Conservation (phyloP, 2,113 vertebrate species). For the Eptatretus burgeri region DNA sequence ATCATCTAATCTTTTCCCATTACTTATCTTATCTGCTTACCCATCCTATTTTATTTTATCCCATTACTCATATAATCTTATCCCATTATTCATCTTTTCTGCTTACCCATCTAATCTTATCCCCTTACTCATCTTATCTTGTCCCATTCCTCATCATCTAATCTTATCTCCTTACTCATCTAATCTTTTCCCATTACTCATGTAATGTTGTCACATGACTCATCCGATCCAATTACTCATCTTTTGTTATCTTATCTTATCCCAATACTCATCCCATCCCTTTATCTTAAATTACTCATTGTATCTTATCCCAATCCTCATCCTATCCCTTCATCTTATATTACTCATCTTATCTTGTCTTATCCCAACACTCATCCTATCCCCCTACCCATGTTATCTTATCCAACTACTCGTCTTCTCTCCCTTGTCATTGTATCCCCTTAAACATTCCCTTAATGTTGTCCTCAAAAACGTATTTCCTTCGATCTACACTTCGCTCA, state of each 20-base stretch:
- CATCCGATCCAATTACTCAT: background rate
- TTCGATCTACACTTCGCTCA: background rate
- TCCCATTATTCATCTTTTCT: background rate
- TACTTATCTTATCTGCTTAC: background rate
- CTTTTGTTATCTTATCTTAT: too few species aligned
- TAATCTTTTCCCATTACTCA: background rate
- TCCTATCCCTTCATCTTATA: background rate
- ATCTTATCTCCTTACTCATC: background rate
- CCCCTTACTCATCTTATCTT: background rate
- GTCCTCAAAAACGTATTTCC: background rate
- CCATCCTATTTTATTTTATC: background rate
- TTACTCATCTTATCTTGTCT: background rate
- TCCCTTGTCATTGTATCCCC: background rate
- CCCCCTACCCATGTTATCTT: background rate
- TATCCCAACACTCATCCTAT: background rate
- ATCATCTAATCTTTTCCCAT: too few species aligned
- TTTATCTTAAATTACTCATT: background rate
- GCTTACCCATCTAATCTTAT: background rate
- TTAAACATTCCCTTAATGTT: background rate
- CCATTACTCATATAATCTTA: background rate
- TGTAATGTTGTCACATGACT: background rate
- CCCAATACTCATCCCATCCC: background rate
- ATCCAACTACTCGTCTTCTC: background rate
- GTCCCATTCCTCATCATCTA: background rate
- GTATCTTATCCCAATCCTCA: background rate